A percentile compares a stretch with the other conserved stretches of the same genome.
phyloP scores from a whole-genome alignment of 2,888 invertebrate genomes.

The Eucriotettix oculatus region DNA sequence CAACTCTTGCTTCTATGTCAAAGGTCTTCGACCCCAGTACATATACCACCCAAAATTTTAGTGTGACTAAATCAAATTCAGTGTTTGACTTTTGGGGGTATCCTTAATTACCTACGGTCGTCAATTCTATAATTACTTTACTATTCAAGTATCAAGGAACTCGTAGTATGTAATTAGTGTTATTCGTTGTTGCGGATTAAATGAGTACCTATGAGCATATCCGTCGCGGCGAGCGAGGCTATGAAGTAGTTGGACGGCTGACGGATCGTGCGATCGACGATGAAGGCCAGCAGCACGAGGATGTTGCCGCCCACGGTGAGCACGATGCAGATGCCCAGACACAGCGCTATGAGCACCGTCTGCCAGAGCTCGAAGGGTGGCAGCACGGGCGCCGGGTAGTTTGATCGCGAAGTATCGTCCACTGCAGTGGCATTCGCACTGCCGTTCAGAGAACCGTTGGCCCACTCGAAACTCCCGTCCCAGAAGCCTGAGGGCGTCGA shows the following conservation, averaged over 20 bases:
- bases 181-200: neutral
- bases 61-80: no score
- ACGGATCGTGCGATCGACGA: constrained; percentile 80
- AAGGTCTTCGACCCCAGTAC: no score
- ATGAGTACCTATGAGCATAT: constrained; percentile 75
- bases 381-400: constrained; percentile 35
- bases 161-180: no score
- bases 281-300: constrained; percentile 84
- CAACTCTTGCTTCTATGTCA: no score
- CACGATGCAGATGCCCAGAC: constrained; percentile 73
- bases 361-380: constrained; percentile 84
- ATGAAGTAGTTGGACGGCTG: constrained; percentile 99
- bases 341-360: constrained; percentile 73
- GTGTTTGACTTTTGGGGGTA: no score
- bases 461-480: neutral
- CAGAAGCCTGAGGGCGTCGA: neutral
- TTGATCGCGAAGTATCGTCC: neutral
- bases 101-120: no score
- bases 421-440: no score
- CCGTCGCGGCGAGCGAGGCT: constrained; percentile 92
- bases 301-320: constrained; percentile 92
- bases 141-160: no score
- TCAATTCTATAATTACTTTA: no score
- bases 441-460: no score
- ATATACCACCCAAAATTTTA: no score